Evolutionary conservation across 2,888 invertebrate genomes (phyloP), one percentile per base, ranked within the genome.

Genomic region (Adineta ricciae): DNA sequence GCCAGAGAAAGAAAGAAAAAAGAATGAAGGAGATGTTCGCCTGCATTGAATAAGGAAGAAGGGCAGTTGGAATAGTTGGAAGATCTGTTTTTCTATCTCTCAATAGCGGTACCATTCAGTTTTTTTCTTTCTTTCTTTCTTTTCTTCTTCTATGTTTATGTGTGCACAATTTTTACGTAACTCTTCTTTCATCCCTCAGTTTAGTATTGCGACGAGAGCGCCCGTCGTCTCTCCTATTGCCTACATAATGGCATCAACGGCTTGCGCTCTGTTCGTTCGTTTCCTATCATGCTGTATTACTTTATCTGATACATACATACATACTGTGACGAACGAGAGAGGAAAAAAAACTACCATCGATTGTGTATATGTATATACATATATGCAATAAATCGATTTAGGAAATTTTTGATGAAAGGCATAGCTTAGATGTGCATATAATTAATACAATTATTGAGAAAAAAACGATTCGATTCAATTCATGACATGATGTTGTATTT

Each of bases 191-290:
- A 64, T 64, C 64, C 64, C 64, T 36, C 64, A 64, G 32, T 64
- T 64, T 64, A 32, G 16, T 64, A 64, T 64, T 64, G 64, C 27
- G 64, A 64, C 64, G 64, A 64, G 32, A 32, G 64, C 32, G 19
- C 64, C 32, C 64, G 32, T 64, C 64, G 32, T 36, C 64, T 32
- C 32, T 4, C 32, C 32, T 19, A 64, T 64, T 32, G 64, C 64
- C 64, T 64, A 64, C 32, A 64, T 64, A 64, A 64, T 64, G 64
- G 64, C 64, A 64, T 64, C 64, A 64, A 64, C 64, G 32, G 19
- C 32, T 64, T 14, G 64, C 36, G 19, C 4, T 64, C 32, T 32
- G 64, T 64, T 64, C 64, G 64, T 64, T 64, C 64, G 64, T 36
- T 56, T 32, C 4, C 64, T 64, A 64, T 64, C 64, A 64, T 64